These are phyloP conservation scores for Grapholita molesta DNA, from an alignment of 1,140 invertebrate genomes.

Conservation along the genomic window DNA sequence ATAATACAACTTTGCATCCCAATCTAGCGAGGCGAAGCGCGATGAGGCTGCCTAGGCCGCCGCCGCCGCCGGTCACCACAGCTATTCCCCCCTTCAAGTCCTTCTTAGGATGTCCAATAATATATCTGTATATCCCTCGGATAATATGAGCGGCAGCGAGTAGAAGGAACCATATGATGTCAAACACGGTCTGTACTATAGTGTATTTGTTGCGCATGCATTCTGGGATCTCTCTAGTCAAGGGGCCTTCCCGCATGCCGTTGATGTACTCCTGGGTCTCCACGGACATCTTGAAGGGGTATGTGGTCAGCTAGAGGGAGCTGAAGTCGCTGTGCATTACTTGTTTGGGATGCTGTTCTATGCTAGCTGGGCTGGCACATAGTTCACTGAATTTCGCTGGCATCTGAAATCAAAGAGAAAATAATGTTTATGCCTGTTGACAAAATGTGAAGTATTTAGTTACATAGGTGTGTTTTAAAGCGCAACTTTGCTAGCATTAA, in stretches of 20 bases:
- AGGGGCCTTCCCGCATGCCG: slow-evolving; percentile 63
- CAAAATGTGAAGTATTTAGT: too few species aligned
- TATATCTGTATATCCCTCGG: slow-evolving; percentile 72
- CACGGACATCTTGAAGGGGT: slow-evolving; percentile 45
- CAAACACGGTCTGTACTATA: slow-evolving; percentile 77
- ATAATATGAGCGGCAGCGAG: slow-evolving; percentile 77
- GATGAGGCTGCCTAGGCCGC: slow-evolving; percentile 92
- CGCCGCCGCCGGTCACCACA: slow-evolving; percentile 93
- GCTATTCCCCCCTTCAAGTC: slow-evolving; percentile 86
- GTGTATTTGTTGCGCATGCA: slow-evolving; percentile 70
- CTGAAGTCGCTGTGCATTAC: slow-evolving; percentile 36
- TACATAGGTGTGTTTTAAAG: too few species aligned
- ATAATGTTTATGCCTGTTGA: too few species aligned
- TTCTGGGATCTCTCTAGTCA: slow-evolving; percentile 67
- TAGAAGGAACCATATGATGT: slow-evolving; percentile 81
- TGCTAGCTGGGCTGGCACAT: slow-evolving; percentile 12
- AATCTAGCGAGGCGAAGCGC: slow-evolving; percentile 87
- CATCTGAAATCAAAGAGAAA: not conserved
- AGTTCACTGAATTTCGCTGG: not conserved
- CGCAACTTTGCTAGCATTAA: too few species aligned
- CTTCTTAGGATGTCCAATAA: slow-evolving; percentile 77
- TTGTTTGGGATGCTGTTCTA: slow-evolving; percentile 1
- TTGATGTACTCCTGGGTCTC: slow-evolving; percentile 64
- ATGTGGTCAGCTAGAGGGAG: not conserved
- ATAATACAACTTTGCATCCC: slow-evolving; percentile 89